Conservation (phyloP, 2,113 vertebrate genomes). For the Vidua macroura region DNA sequence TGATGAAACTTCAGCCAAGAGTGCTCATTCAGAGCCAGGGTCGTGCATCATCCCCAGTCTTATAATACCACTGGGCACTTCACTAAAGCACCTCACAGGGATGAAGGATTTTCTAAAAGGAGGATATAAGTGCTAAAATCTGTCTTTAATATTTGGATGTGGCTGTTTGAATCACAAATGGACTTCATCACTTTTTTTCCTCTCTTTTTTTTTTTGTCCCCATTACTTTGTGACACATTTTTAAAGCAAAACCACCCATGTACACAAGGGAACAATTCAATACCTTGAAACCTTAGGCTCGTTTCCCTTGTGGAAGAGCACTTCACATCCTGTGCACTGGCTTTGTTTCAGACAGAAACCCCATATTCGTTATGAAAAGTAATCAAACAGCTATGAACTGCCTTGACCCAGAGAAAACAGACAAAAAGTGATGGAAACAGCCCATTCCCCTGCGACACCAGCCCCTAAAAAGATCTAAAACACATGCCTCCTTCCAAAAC, state of each 20-base stretch:
- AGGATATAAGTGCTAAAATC: neutral
- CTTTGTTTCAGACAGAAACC: neutral
- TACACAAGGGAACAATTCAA: neutral
- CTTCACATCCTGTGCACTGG: neutral
- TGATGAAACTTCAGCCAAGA: neutral
- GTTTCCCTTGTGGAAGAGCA: neutral
- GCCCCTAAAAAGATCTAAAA: neutral
- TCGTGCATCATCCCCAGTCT: neutral
- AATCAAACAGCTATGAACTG: neutral
- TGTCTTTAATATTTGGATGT: neutral
- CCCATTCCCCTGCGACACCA: neutral
- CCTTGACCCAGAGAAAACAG: neutral
- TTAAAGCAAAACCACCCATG: neutral
- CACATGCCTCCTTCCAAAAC: neutral
- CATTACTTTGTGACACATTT: neutral
- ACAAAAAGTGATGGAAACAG: neutral
- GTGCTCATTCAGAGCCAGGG: neutral
- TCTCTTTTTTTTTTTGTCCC: neutral
- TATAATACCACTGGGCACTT: neutral
- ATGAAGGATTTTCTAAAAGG: neutral
- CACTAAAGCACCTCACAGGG: neutral
- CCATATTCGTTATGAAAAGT: neutral
- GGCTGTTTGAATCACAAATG: neutral
- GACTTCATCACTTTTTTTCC: neutral
- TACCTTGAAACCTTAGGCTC: neutral